phyloP scores from a whole-genome alignment of 2,888 invertebrate species.

The Erebia ligea region DNA sequence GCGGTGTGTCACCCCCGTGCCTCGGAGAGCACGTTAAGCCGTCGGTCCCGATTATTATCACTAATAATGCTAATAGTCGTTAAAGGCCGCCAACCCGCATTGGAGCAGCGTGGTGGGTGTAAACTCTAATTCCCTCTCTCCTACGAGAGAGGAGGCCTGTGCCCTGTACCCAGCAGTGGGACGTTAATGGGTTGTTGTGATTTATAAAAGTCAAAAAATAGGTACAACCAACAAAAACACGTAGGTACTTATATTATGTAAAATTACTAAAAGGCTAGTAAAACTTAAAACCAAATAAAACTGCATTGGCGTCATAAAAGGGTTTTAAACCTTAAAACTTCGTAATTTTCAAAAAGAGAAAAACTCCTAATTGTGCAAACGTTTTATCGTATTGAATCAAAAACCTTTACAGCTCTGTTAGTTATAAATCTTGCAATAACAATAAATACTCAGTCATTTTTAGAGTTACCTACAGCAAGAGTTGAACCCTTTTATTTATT shows the following conservation, averaged over 20 bases:
- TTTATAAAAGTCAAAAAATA: background rate
- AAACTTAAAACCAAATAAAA: slow-evolving; percentile 12
- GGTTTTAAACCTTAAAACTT: slow-evolving; percentile 3
- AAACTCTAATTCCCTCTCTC: too few species aligned
- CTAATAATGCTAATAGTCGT: too few species aligned
- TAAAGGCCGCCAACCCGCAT: too few species aligned
- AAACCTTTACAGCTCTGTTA: slow-evolving; percentile 30
- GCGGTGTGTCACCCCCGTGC: too few species aligned
- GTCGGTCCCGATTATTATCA: too few species aligned
- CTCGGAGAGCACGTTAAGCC: too few species aligned
- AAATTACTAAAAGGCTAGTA: background rate
- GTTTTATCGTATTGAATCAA: slow-evolving; percentile 21
- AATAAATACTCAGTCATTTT: slow-evolving; percentile 42
- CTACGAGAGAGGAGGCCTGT: too few species aligned
- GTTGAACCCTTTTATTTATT: too few species aligned
- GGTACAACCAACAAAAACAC: background rate
- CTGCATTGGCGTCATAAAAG: slow-evolving; percentile 4
- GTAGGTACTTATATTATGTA: too few species aligned
- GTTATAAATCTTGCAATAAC: slow-evolving; percentile 48
- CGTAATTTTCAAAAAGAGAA: slow-evolving; percentile 6
- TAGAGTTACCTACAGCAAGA: background rate
- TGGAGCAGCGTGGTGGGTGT: too few species aligned
- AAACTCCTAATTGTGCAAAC: slow-evolving; percentile 14
- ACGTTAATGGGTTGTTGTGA: too few species aligned
- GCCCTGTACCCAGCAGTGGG: too few species aligned